A percentile compares a stretch with the other conserved stretches of the same genome.
phyloP scores from a whole-genome alignment of 2,888 invertebrate species.

The Drosophila suboccidentalis region DNA sequence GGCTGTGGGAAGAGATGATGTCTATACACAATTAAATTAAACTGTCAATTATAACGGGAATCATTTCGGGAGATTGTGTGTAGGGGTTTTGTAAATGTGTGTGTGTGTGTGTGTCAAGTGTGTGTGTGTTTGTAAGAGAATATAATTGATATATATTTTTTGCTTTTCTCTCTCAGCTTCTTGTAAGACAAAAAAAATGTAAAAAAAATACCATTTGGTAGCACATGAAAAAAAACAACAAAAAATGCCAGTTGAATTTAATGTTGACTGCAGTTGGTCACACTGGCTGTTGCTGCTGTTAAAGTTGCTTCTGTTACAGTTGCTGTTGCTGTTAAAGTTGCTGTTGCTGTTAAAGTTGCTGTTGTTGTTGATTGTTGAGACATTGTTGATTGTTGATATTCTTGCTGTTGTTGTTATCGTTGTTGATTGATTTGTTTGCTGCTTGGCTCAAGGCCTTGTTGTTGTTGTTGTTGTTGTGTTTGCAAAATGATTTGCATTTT shows the following conservation, averaged over 20 bases:
- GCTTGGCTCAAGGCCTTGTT: constrained; percentile 33
- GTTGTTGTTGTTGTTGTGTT: constrained; percentile 23
- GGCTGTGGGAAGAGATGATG: constrained; percentile 74
- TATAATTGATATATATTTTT: background rate
- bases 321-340: constrained; percentile 11
- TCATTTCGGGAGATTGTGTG: constrained; percentile 3
- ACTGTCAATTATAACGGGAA: constrained; percentile 18
- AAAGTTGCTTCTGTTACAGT: constrained; percentile 7
- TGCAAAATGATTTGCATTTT: constrained; percentile 14
- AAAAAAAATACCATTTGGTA: background rate
- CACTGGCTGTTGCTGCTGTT: constrained; percentile 23
- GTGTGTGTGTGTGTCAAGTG: background rate
- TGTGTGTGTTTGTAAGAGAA: background rate
- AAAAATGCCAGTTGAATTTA: constrained; percentile 16
- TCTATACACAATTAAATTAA: constrained; percentile 75
- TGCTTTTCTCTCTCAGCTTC: background rate
- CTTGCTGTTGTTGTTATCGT: constrained; percentile 22
- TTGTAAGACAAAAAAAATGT: constrained; percentile 25
- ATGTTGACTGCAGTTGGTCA: constrained; percentile 12
- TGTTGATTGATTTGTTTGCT: constrained; percentile 30
- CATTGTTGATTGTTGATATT: constrained; percentile 22
- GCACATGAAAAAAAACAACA: constrained; percentile 43
- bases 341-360: constrained; percentile 3
- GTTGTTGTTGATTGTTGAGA: constrained; percentile 18
- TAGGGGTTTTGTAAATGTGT: background rate